Percentiles rank a stretch among this genome's conserved stretches.
Evolutionary conservation across 1,140 invertebrate genomes (phyloP).

Genomic region (Sinella curviseta): DNA sequence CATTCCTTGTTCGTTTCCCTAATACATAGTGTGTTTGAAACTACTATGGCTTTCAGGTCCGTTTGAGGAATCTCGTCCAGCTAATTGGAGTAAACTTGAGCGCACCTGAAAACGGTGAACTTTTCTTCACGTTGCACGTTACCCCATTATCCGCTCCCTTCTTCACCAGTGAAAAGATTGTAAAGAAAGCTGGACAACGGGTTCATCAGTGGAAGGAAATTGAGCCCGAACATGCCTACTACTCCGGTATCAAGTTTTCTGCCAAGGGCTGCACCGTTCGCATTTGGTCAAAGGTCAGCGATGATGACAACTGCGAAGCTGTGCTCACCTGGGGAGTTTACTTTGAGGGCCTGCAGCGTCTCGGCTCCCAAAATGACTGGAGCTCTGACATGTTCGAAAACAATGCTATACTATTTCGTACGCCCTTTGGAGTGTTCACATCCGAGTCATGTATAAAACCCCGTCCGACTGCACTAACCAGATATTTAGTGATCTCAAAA

Average conservation of each 20-base stretch:
- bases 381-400: conserved; percentile 68
- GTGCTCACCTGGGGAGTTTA: conserved; percentile 74
- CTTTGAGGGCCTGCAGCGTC: conserved; percentile 75
- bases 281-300: conserved; percentile 46
- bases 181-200: conserved; percentile 60
- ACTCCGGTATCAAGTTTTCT: conserved; percentile 50
- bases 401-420: conserved; percentile 82
- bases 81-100: conserved; percentile 66
- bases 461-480: conserved; percentile 16
- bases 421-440: conserved; percentile 80
- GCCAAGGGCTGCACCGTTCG: conserved; percentile 51
- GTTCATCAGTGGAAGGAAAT: conserved; percentile 69
- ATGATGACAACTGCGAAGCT: conserved; percentile 57
- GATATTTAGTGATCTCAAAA: conserved; percentile 20
- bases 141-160: conserved; percentile 79
- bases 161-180: conserved; percentile 79
- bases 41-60: conserved; percentile 58
- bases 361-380: conserved; percentile 66
- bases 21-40: too few relatives aligned
- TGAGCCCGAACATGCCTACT: conserved; percentile 54
- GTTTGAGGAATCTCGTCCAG: conserved; percentile 72
- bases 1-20: not conserved
- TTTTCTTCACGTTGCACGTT: conserved; percentile 75
- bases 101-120: conserved; percentile 36
- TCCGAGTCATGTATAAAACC: conserved; percentile 28